Conservation (phyloP, 2,797 vertebrate genomes). For the Amphiprion clarkii region DNA sequence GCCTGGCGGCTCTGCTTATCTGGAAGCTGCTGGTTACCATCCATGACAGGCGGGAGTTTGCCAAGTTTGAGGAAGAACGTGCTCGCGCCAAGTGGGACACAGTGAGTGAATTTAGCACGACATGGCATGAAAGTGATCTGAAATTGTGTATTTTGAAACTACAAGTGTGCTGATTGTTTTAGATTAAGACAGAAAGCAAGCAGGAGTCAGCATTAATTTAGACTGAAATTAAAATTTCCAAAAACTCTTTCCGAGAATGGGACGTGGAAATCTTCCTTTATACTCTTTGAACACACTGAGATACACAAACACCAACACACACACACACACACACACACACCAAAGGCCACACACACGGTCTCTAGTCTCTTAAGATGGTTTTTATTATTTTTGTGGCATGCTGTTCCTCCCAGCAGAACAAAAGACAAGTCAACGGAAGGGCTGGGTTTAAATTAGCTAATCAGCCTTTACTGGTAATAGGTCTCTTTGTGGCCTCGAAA, state of each 20-base stretch:
- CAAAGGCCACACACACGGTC: slow-evolving; percentile 67
- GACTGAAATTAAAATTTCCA: background rate
- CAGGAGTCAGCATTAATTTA: background rate
- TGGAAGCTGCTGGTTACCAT: slow-evolving; percentile 98
- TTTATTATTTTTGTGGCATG: slow-evolving; percentile 76
- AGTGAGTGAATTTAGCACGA: slow-evolving; percentile 82
- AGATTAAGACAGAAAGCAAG: background rate
- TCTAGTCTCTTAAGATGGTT: slow-evolving; percentile 59
- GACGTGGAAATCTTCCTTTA: background rate
- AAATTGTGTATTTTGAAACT: background rate
- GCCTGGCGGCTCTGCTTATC: slow-evolving; percentile 92
- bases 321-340: slow-evolving; percentile 12
- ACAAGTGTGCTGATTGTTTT: slow-evolving; percentile 2
- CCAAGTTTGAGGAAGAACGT: slow-evolving; percentile 96
- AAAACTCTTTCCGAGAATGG: too few species aligned
- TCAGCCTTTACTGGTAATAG: slow-evolving; percentile 77
- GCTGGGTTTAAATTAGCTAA: slow-evolving; percentile 81
- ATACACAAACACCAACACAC: background rate
- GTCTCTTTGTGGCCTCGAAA: slow-evolving; percentile 57
- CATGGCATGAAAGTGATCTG: background rate
- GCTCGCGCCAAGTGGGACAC: slow-evolving; percentile 96
- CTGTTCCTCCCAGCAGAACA: slow-evolving; percentile 82
- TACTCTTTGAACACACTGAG: slow-evolving; percentile 18
- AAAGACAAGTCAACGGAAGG: slow-evolving; percentile 75
- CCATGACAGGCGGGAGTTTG: slow-evolving; percentile 96